Conservation (phyloP, 2,797 vertebrate genomes). For the Setipinna tenuifilis region DNA sequence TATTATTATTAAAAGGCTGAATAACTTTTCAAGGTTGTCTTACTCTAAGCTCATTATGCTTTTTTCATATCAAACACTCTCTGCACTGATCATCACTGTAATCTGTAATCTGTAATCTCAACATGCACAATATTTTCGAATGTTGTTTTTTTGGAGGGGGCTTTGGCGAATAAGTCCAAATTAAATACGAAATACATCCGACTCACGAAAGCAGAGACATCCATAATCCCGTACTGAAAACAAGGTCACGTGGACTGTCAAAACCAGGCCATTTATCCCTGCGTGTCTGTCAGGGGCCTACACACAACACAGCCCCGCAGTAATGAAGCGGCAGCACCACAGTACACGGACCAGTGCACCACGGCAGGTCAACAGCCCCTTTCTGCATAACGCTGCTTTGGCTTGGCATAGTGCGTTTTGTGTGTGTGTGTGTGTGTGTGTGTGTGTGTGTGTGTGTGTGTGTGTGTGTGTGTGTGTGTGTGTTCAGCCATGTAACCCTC, state of each 20-base stretch:
- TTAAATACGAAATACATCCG: background rate
- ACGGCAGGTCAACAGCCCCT: background rate
- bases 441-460: slow-evolving; percentile 27
- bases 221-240: background rate
- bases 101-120: background rate
- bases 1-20: background rate
- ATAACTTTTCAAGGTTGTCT: background rate
- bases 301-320: background rate
- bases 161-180: background rate
- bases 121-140: background rate
- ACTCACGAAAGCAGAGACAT: background rate
- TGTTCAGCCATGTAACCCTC: background rate
- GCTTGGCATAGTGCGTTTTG: background rate
- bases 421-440: slow-evolving; percentile 27
- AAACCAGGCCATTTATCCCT: background rate
- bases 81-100: too few relatives aligned
- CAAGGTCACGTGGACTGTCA: background rate
- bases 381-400: background rate
- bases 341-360: background rate
- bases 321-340: background rate
- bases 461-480: slow-evolving; percentile 9
- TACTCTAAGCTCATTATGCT: too few relatives aligned
- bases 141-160: too few relatives aligned
- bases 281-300: background rate
- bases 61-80: too few relatives aligned